These are phyloP conservation scores for Gambelia wislizenii DNA, from an alignment of 2,797 vertebrate genomes.

Conservation along the genomic window DNA sequence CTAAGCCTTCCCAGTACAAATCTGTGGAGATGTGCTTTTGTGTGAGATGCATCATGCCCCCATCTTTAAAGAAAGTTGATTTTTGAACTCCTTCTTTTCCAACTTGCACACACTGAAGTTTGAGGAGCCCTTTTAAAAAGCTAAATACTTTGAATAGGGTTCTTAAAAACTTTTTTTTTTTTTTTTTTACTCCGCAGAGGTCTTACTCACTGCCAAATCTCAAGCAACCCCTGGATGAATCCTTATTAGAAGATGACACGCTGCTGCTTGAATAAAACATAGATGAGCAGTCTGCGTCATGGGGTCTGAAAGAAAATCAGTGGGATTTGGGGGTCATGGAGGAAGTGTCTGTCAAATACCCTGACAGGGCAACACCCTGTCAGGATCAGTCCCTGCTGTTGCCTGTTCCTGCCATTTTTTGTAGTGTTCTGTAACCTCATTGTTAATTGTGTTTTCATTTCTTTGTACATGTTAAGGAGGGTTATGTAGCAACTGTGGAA, in stretches of 20 bases:
- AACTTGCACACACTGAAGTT: not conserved
- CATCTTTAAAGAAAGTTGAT: not conserved
- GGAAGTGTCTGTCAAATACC: not conserved
- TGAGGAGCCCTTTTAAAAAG: rapidly evolving
- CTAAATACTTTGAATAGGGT: not conserved
- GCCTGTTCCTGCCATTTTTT: too few species aligned
- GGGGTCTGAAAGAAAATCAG: not conserved
- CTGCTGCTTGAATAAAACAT: not conserved
- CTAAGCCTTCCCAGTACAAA: not conserved
- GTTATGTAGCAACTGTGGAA: too few species aligned
- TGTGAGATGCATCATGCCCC: not conserved
- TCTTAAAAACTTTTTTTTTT: not conserved
- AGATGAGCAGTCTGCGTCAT: not conserved
- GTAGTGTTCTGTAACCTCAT: too few species aligned
- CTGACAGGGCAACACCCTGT: too few species aligned
- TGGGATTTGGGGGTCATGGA: not conserved
- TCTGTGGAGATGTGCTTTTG: not conserved
- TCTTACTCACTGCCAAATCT: not conserved
- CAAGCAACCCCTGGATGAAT: not conserved
- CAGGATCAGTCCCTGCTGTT: too few species aligned
- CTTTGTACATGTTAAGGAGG: too few species aligned
- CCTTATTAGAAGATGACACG: not conserved
- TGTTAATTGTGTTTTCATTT: too few species aligned
- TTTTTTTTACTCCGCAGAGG: too few species aligned
- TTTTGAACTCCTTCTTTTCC: not conserved